Evolutionary conservation across 2,113 vertebrate species (phyloP).

Genomic region (Cebus imitator): DNA sequence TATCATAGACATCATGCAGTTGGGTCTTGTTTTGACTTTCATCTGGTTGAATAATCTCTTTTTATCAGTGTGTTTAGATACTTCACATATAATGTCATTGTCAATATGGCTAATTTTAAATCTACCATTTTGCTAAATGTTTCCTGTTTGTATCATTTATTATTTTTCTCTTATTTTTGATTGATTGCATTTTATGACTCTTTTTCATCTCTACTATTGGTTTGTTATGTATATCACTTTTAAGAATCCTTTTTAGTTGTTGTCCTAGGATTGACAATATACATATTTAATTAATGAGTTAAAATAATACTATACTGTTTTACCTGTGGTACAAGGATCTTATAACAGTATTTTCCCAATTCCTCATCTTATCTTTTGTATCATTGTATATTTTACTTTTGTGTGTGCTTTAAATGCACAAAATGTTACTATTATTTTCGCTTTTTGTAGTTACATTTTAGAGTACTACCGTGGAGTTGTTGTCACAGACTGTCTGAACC

Average conservation of each 20-base stretch:
- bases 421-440: neutral
- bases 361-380: neutral
- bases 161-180: neutral
- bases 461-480: neutral
- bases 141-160: neutral
- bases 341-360: neutral
- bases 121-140: neutral
- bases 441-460: neutral
- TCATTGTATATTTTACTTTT: neutral
- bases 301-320: neutral
- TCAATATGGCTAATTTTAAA: neutral
- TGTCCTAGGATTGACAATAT: neutral
- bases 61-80: neutral
- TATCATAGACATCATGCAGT: neutral
- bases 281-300: neutral
- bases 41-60: neutral
- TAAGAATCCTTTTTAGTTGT: neutral
- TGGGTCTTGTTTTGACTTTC: constrained; percentile 1
- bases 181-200: neutral
- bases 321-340: neutral
- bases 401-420: neutral
- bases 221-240: neutral
- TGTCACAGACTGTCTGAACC: neutral
- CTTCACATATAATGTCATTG: neutral
- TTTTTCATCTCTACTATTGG: neutral